phyloP scores from a whole-genome alignment of 2,888 invertebrate species.

The Galeruca laticollis region DNA sequence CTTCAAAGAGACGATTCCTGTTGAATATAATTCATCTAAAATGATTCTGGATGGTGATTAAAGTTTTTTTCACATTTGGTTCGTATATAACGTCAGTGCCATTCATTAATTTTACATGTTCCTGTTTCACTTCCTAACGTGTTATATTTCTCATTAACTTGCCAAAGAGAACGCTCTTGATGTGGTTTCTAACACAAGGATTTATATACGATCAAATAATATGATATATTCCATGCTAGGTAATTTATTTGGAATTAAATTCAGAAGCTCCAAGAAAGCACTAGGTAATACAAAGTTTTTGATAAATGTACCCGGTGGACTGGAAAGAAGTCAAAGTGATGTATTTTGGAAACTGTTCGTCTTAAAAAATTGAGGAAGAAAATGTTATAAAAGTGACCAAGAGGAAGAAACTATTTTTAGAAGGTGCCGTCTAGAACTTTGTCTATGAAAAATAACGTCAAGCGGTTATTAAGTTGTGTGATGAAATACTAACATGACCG shows the following conservation, averaged over 20 bases:
- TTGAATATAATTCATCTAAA: not conserved
- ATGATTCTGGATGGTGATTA: not conserved
- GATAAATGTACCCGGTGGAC: not conserved
- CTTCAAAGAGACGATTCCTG: not conserved
- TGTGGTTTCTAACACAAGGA: not conserved
- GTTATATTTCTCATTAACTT: conserved; percentile 14
- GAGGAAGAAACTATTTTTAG: too few species aligned
- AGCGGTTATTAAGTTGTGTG: too few species aligned
- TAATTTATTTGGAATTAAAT: not conserved
- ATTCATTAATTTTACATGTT: not conserved
- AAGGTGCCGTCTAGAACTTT: too few species aligned
- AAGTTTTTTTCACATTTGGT: not conserved
- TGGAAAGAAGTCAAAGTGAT: too few species aligned
- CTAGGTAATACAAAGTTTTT: not conserved
- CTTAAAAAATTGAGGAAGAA: too few species aligned
- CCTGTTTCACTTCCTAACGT: not conserved
- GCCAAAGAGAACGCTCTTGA: conserved; percentile 7
- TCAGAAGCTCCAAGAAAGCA: not conserved
- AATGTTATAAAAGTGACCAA: too few species aligned
- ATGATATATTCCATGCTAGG: not conserved
- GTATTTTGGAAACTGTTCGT: too few species aligned
- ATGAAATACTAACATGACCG: too few species aligned
- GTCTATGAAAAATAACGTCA: too few species aligned
- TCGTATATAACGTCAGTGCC: not conserved
- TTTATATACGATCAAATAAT: not conserved